Base-by-base conservation (phyloP, 2,888 invertebrate genomes). In the Drosophila austrosaltans region DNA sequence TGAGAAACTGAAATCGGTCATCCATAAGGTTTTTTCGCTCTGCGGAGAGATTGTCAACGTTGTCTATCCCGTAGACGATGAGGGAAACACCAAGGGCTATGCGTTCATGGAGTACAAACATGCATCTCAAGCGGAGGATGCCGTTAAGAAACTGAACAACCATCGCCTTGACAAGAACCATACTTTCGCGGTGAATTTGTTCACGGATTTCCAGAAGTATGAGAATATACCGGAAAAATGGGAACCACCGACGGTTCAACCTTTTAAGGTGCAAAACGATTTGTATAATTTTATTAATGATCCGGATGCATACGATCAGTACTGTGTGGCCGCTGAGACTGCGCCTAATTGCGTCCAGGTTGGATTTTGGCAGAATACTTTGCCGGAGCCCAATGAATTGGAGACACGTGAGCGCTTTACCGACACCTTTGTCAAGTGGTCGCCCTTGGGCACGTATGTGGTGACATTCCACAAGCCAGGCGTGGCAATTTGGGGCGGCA, bases 401-500 rank as follows among this genome's bases (percentile, higher is more conserved):
- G 97, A 98, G 92, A 96, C 97, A 82, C 94, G 98, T 92, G 95
- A 95, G 70, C 95, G 96, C 81, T 99, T 99, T 96, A 98, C 99
- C 0, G 98, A 99, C 90, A 97, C 98, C 0, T 97, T 98, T 84
- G 97, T 98, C 1, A 96, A 97, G 82, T 99, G 99, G 99, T 99
- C 99, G 1, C 99, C 99, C 0, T 93, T 98, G 44, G 99, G 99
- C 56, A 98, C 98, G 0, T 99, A 98, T 92, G 93, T 99, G 79
- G 96, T 98, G 0, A 99, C 99, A 0, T 98, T 99, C 93, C 99
- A 99, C 91, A 96, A 96, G 92, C 95, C 96, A 75, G 99, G 99
- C 66, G 98, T 99, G 60, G 98, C 98, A 0, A 93, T 99, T 56
- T 99, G 99, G 99, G 99, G 98, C 20, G 99, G 99, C 0, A 97